Evolutionary conservation across 1,140 invertebrate species (phyloP), one percentile per base, ranked within the genome.

Genomic region (Tetragnatha versicolor): DNA sequence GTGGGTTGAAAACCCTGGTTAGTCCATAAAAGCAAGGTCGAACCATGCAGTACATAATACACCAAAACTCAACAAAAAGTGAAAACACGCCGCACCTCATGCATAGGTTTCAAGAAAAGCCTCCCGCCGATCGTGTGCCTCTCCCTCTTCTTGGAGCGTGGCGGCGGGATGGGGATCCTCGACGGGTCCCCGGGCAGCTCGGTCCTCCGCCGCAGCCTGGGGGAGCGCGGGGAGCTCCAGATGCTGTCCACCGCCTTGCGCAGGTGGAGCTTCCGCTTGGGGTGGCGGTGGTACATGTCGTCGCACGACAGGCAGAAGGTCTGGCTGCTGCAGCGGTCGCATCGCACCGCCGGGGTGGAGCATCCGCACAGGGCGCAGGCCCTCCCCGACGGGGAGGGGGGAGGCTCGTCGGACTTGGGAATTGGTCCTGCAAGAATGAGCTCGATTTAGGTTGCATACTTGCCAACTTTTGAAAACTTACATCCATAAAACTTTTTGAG

Each of bases 281-380:
- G 94, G 85, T 97, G 95, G 80, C 94, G 89, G 84, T 96, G 94
- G 84, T 95, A 96, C 92, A 96, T 95, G 82, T 96, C 94, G 85
- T 97, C 94, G 85, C 95, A 97, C 10, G 92, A 92, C 14, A 83
- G 68, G 58, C 84, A 72, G 81, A 95, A 94, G 51, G 91, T 90
- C 81, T 93, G 93, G 7, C 90, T 89, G 20, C 89, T 89, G 85
- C 94, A 96, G 82, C 92, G 90, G 66, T 92, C 89, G 86, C 94
- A 96, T 31, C 90, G 89, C 2, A 94, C 91, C 49, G 89, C 89
- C 1, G 94, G 91, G 29, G 89, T 89, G 1, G 91, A 89, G 0
- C 90, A 91, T 2, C 94, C 94, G 84, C 94, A 96, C 1, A 96
- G 85, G 17, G 92, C 92, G 85, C 94, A 96, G 3, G 81, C 33